These are phyloP conservation scores for Tretioscincus oriximinensis DNA, from an alignment of 2,113 vertebrate species.

Conservation along the genomic window DNA sequence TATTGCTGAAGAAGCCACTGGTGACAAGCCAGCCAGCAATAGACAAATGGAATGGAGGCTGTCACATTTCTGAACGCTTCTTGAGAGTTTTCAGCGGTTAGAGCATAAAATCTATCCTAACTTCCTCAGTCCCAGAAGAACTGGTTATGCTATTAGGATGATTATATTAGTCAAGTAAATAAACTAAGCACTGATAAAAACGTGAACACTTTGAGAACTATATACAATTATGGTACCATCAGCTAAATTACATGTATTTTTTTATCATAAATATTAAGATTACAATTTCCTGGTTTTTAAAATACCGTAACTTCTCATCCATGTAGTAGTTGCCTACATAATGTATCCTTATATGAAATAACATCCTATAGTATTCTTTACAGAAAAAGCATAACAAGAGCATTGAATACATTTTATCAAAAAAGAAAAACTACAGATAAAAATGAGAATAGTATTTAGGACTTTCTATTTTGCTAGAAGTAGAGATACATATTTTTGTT, in stretches of 20 bases:
- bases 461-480: background rate
- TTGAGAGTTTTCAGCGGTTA: no score
- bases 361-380: background rate
- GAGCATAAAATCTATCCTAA: no score
- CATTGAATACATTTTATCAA: background rate
- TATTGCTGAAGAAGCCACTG: no score
- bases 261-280: background rate
- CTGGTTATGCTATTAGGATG: no score
- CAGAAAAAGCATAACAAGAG: background rate
- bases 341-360: background rate
- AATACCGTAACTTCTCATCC: no score
- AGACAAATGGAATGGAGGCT: no score
- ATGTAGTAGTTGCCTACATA: no score
- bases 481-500: no score
- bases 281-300: background rate
- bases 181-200: background rate
- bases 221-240: background rate
- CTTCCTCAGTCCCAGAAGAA: no score
- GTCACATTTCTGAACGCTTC: no score
- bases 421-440: background rate
- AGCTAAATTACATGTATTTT: background rate
- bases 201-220: background rate
- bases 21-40: no score
- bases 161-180: background rate
- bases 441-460: background rate